Evolutionary conservation across 2,888 invertebrate genomes (phyloP).

Genomic region (Lithophane leautieri): DNA sequence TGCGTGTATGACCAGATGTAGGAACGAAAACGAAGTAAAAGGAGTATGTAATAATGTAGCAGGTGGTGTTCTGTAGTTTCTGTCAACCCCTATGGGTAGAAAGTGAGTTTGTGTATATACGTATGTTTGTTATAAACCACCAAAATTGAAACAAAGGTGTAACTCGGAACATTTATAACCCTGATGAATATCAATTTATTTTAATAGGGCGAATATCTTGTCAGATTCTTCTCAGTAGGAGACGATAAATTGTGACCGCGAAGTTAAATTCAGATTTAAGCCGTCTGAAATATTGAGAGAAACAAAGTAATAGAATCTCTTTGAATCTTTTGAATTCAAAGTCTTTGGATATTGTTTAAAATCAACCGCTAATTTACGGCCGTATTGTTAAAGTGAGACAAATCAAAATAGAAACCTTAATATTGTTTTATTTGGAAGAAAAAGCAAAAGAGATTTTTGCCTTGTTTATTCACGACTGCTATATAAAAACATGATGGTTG

Average conservation of each 20-base stretch:
- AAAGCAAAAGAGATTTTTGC: not conserved
- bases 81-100: no score
- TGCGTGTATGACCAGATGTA: no score
- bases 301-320: conserved; percentile 35
- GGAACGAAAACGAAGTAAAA: no score
- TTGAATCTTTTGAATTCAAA: conserved; percentile 25
- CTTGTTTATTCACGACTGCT: not conserved
- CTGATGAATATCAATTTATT: conserved; percentile 27
- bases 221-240: not conserved
- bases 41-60: no score
- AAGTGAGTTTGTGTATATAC: no score
- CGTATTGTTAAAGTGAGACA: conserved; percentile 3
- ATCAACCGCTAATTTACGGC: conserved; percentile 1
- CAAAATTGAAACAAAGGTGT: not conserved
- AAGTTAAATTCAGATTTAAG: conserved; percentile 9
- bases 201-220: conserved; percentile 9
- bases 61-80: no score
- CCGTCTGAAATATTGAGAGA: not conserved
- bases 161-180: not conserved
- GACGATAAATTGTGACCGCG: conserved; percentile 26
- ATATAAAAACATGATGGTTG: not conserved
- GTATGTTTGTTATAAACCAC: not conserved
- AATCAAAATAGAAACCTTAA: conserved; percentile 5
- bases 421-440: not conserved
- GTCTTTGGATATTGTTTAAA: conserved; percentile 25